These are phyloP conservation scores for Harpagoxenus sublaevis DNA, from an alignment of 2,888 invertebrate species.

Conservation along the genomic window DNA sequence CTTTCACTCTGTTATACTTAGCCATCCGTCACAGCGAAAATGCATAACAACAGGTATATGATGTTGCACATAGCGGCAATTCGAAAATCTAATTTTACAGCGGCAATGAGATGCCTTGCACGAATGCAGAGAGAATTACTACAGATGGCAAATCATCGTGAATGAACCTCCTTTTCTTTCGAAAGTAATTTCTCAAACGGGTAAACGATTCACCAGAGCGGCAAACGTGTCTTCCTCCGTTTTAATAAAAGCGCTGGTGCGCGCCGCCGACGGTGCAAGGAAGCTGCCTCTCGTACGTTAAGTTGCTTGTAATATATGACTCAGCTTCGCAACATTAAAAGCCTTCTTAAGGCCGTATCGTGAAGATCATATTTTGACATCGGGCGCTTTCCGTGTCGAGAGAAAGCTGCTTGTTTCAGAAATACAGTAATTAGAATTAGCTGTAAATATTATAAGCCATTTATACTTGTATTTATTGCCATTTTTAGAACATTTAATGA, in stretches of 20 bases:
- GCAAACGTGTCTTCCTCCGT: conserved; percentile 42
- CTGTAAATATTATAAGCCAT: background rate
- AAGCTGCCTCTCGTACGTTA: conserved; percentile 27
- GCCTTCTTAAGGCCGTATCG: conserved; percentile 32
- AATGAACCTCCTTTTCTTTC: conserved; percentile 54
- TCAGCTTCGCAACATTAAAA: conserved; percentile 52
- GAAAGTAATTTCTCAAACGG: conserved; percentile 59
- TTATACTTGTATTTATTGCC: background rate
- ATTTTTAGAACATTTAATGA: background rate
- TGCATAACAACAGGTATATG: background rate
- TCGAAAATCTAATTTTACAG: conserved; percentile 62
- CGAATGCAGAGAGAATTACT: conserved; percentile 29
- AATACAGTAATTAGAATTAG: conserved; percentile 19
- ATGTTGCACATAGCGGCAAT: conserved; percentile 21
- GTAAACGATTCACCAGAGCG: conserved; percentile 36
- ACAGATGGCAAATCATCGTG: conserved; percentile 34
- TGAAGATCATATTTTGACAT: conserved; percentile 49
- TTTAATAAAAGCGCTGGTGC: conserved; percentile 45
- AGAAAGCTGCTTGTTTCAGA: conserved; percentile 3
- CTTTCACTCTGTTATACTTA: conserved; percentile 25
- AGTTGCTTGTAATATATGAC: conserved; percentile 61
- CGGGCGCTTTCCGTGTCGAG: conserved; percentile 8
- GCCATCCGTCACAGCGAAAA: conserved; percentile 32
- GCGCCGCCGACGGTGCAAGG: conserved; percentile 27
- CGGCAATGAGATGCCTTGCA: conserved; percentile 12